phyloP scores from a whole-genome alignment of 2,888 invertebrate species.

The Dicycla oo region DNA sequence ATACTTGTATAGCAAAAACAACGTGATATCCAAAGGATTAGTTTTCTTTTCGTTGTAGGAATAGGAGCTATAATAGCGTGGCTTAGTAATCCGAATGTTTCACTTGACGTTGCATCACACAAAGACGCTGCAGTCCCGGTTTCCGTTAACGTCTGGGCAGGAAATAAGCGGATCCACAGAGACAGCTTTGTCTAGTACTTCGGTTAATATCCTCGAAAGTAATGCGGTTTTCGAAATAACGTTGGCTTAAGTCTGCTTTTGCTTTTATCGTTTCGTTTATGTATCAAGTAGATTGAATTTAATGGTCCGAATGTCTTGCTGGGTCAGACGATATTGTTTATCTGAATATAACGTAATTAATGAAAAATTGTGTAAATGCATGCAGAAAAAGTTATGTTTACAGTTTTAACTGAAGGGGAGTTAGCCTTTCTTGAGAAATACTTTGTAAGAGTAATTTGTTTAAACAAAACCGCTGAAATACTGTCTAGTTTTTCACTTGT shows the following conservation, averaged over 20 bases:
- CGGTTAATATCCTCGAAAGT: conserved; percentile 65
- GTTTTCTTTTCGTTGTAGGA: conserved; percentile 30
- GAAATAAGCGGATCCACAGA: conserved; percentile 83
- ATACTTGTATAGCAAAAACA: conserved; percentile 47
- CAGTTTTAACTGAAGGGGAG: conserved; percentile 11
- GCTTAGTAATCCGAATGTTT: conserved; percentile 58
- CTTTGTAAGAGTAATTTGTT: conserved; percentile 12
- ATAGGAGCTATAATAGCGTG: conserved; percentile 54
- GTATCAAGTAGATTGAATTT: conserved; percentile 54
- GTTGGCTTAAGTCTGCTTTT: conserved; percentile 45
- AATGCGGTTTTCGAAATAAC: conserved; percentile 61
- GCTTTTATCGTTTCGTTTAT: conserved; percentile 44
- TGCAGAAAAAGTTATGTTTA: conserved; percentile 5
- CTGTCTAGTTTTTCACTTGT: background rate
- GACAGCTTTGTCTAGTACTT: conserved; percentile 79
- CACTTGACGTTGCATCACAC: conserved; percentile 66
- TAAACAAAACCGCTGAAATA: conserved; percentile 9
- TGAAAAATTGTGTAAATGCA: conserved; percentile 30
- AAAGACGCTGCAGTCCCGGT: conserved; percentile 73
- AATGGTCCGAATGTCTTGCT: conserved; percentile 44
- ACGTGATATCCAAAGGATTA: conserved; percentile 41
- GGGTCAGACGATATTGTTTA: conserved; percentile 47
- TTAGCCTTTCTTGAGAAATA: conserved; percentile 15
- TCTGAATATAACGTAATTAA: too few relatives aligned
- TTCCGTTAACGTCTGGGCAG: conserved; percentile 86